phyloP scores from a whole-genome alignment of 2,888 invertebrate genomes.

The Perithous albicinctus region DNA sequence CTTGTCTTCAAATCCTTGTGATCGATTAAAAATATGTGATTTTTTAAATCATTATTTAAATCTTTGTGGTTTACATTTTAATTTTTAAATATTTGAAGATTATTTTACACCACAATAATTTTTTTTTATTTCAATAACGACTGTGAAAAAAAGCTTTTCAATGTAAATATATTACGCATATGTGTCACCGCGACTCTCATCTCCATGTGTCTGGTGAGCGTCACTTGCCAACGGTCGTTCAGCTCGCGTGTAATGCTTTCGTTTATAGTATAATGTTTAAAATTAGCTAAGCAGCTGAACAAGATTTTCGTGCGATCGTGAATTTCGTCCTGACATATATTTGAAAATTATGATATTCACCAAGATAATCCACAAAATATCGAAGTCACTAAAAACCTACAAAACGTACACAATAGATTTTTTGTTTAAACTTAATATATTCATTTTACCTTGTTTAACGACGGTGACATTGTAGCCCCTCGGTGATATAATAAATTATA shows the following conservation, averaged over 20 bases:
- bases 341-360: neutral
- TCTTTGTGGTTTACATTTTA: no score
- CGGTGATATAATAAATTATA: neutral
- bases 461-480: constrained; percentile 39
- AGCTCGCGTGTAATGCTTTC: constrained; percentile 5
- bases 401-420: no score
- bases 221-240: neutral
- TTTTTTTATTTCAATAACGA: no score
- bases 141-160: no score
- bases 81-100: no score
- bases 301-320: neutral
- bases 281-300: constrained; percentile 40
- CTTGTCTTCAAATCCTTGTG: no score
- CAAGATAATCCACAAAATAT: no score
- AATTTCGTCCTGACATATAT: neutral
- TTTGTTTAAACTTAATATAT: neutral
- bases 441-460: constrained; percentile 53
- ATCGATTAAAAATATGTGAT: no score
- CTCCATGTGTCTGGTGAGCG: constrained; percentile 21
- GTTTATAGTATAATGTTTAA: constrained; percentile 40
- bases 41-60: no score
- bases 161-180: neutral
- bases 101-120: no score
- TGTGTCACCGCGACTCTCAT: neutral
- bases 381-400: no score